A percentile compares a stretch with the other conserved stretches of the same genome.
These are phyloP conservation scores for Pycnonotus jocosus DNA, from an alignment of 2,113 vertebrate species.

Conservation along the genomic window DNA sequence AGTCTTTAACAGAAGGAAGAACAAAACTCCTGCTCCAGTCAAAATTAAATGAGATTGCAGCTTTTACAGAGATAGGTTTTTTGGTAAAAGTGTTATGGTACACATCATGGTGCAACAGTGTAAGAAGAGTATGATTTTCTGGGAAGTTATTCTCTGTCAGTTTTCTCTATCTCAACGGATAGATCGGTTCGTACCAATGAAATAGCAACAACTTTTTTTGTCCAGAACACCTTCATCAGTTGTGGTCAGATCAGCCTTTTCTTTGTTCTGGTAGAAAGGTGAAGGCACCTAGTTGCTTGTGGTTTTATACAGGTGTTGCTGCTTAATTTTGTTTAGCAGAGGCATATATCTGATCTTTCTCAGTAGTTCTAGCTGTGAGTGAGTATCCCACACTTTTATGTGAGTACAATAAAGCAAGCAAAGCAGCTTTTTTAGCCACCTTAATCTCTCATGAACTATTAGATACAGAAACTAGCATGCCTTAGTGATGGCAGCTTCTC, in stretches of 20 bases:
- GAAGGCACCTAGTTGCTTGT: background rate
- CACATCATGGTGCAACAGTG: background rate
- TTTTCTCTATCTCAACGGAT: background rate
- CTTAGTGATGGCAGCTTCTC: background rate
- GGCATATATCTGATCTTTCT: background rate
- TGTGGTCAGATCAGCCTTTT: background rate
- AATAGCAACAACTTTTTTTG: background rate
- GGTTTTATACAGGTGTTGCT: background rate
- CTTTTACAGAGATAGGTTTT: background rate
- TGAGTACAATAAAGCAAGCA: background rate
- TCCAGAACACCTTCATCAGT: background rate
- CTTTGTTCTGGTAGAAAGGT: background rate
- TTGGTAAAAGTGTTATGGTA: background rate
- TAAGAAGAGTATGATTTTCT: background rate
- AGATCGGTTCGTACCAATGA: fast-evolving
- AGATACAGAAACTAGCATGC: background rate
- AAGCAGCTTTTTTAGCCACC: background rate
- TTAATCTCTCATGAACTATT: background rate
- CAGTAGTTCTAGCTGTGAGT: background rate
- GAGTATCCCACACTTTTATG: background rate
- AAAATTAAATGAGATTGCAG: background rate
- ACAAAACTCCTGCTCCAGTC: background rate
- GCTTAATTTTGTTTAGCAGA: background rate
- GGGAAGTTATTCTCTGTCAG: background rate
- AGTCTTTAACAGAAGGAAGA: background rate